These are phyloP conservation scores for Hypena proboscidalis DNA, from an alignment of 2,888 invertebrate genomes.

Conservation along the genomic window DNA sequence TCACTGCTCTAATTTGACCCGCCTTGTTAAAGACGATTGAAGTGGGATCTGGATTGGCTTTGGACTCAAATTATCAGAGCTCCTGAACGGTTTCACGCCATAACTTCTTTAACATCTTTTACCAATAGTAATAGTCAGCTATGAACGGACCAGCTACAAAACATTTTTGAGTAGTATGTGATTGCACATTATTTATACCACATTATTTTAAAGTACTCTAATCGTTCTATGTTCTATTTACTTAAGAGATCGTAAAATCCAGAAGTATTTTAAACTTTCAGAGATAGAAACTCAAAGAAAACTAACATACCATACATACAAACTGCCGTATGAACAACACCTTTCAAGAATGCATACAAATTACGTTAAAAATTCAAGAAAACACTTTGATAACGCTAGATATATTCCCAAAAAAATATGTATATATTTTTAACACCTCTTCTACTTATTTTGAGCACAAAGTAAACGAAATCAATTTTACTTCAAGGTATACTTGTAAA, in stretches of 20 bases:
- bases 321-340: conserved; percentile 3
- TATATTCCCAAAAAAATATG: conserved; percentile 17
- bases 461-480: conserved; percentile 41
- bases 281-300: background rate
- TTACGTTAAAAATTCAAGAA: conserved; percentile 12
- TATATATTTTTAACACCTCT: conserved; percentile 20
- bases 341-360: conserved; percentile 8
- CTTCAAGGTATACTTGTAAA: conserved; percentile 27
- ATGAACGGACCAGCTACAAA: too few relatives aligned
- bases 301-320: background rate
- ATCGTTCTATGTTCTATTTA: too few relatives aligned
- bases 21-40: conserved; percentile 46
- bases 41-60: conserved; percentile 35
- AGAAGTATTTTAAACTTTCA: background rate
- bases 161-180: too few relatives aligned
- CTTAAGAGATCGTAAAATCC: background rate
- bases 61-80: conserved; percentile 18
- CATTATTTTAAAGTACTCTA: too few relatives aligned
- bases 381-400: conserved; percentile 24
- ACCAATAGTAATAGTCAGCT: too few relatives aligned
- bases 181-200: too few relatives aligned
- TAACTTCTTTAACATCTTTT: too few relatives aligned
- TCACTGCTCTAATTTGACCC: conserved; percentile 56
- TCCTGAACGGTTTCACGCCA: conserved; percentile 4
- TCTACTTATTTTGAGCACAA: conserved; percentile 31